Percentiles rank a stretch among this genome's conserved stretches.
Evolutionary conservation across 2,113 vertebrate species (phyloP).

Genomic region (Apodemus speciosus): DNA sequence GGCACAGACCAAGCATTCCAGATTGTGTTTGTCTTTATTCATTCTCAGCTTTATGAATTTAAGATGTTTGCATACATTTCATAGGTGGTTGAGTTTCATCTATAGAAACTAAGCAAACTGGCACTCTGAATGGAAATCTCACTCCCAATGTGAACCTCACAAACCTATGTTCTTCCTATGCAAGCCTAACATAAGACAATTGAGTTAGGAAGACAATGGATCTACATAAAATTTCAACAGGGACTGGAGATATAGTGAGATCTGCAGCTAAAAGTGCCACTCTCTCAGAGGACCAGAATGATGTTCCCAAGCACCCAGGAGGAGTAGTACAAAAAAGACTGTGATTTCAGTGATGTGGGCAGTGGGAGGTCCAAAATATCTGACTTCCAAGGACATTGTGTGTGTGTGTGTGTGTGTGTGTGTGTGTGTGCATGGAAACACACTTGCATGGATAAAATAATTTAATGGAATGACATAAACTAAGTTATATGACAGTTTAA

Average conservation of each 20-base stretch:
- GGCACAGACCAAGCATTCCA: not conserved
- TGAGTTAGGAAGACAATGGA: not conserved
- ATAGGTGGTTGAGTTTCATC: not conserved
- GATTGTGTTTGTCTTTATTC: not conserved
- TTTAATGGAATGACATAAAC: not conserved
- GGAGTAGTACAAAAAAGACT: too few relatives aligned
- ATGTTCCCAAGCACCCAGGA: not conserved
- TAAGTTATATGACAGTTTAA: not conserved
- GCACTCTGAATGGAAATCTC: not conserved
- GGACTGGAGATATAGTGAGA: not conserved
- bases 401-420: too few relatives aligned
- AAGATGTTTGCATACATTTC: not conserved
- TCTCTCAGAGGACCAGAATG: not conserved
- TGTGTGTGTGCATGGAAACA: not conserved
- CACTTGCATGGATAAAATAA: not conserved
- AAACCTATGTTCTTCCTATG: not conserved
- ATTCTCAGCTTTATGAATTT: not conserved
- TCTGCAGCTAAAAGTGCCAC: not conserved
- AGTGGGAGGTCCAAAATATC: too few relatives aligned
- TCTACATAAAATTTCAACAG: not conserved
- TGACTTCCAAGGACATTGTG: not conserved
- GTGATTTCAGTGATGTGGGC: too few relatives aligned
- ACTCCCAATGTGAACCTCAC: not conserved
- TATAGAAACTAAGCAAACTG: not conserved
- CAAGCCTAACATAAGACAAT: not conserved